Evolutionary conservation across 2,113 vertebrate species (phyloP).

Genomic region (Brachypteracias leptosomus): DNA sequence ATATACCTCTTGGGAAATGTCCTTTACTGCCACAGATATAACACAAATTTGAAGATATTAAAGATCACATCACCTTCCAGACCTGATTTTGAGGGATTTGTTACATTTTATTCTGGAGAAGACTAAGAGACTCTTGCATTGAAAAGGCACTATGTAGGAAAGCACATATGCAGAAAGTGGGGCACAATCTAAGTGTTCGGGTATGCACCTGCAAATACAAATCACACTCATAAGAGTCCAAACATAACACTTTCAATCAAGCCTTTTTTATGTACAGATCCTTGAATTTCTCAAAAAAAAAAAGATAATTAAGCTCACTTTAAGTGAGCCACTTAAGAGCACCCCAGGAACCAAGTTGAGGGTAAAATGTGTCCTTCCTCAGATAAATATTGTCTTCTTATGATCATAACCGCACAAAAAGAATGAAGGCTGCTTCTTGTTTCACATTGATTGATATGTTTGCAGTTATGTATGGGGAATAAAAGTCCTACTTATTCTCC

Average conservation of each 20-base stretch:
- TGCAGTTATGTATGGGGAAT: neutral
- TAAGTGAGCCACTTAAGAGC: neutral
- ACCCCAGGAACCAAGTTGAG: neutral
- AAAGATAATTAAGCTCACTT: neutral
- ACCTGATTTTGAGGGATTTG: neutral
- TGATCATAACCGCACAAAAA: neutral
- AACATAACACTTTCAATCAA: neutral
- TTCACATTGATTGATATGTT: neutral
- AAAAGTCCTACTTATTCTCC: neutral
- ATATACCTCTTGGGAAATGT: neutral
- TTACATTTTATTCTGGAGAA: neutral
- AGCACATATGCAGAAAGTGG: accelerated
- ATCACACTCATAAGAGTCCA: neutral
- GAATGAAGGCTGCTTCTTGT: neutral
- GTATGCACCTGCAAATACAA: neutral
- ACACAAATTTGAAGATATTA: neutral
- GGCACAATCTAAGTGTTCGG: neutral
- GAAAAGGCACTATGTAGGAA: neutral
- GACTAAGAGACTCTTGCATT: neutral
- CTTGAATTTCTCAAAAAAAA: neutral
- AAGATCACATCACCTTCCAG: neutral
- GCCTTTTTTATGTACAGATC: neutral
- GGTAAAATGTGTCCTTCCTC: neutral
- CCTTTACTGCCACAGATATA: neutral
- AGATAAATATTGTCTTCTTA: neutral